phyloP scores from a whole-genome alignment of 2,888 invertebrate genomes.

The Rhogogaster chlorosoma region DNA sequence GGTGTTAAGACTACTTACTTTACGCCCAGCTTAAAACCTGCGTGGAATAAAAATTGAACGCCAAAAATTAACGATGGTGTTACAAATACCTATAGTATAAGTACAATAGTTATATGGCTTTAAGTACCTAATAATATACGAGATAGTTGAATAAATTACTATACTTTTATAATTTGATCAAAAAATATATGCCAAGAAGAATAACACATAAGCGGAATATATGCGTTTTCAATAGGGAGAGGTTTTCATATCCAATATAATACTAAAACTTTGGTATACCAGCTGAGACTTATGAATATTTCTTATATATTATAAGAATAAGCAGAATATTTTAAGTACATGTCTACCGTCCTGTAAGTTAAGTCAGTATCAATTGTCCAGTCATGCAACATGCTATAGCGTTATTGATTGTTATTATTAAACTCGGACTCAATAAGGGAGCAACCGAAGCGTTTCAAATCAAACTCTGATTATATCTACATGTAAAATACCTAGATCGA shows the following conservation, averaged over 20 bases:
- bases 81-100: constrained; percentile 39
- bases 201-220: not conserved
- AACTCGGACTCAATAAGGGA: constrained; percentile 54
- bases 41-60: constrained; percentile 65
- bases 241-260: not conserved
- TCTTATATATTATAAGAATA: not conserved
- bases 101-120: constrained; percentile 11
- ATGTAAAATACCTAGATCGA: constrained; percentile 68
- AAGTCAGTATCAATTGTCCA: constrained; percentile 53
- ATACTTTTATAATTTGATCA: not conserved
- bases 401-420: constrained; percentile 58
- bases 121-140: not conserved
- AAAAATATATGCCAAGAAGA: not conserved
- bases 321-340: constrained; percentile 25
- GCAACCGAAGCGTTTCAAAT: constrained; percentile 35
- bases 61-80: constrained; percentile 61
- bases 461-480: constrained; percentile 17
- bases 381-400: constrained; percentile 65
- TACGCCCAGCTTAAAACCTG: constrained; percentile 70
- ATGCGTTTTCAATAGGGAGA: not conserved
- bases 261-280: constrained; percentile 8
- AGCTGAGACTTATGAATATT: not conserved
- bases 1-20: constrained; percentile 71
- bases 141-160: not conserved
- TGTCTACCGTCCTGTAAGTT: constrained; percentile 34